Conservation (phyloP, 2,888 invertebrate genomes). For the Schizotus pectinicornis region DNA sequence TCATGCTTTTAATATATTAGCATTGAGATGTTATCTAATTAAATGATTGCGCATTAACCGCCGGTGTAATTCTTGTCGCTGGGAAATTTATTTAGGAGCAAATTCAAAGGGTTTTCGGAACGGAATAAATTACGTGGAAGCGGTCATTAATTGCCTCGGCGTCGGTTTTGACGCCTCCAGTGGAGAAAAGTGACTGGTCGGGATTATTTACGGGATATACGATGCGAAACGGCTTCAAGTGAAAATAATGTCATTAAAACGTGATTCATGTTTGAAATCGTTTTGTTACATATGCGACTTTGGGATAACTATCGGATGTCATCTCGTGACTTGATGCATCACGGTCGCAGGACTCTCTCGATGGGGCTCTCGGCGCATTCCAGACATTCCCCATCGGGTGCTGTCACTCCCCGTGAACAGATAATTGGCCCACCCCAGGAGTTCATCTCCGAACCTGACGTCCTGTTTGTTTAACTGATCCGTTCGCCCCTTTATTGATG, state of each 20-base stretch:
- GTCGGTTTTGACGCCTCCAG: conserved; percentile 27
- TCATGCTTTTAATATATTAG: conserved; percentile 30
- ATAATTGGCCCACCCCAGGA: conserved; percentile 63
- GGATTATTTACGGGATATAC: conserved; percentile 10
- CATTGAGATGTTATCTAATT: conserved; percentile 42
- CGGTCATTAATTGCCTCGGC: conserved; percentile 33
- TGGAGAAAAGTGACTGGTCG: conserved; percentile 9
- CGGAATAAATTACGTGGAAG: conserved; percentile 34
- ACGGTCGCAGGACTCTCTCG: conserved; percentile 35
- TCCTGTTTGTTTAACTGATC: conserved; percentile 55
- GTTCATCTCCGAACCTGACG: conserved; percentile 50
- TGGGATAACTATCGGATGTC: conserved; percentile 44
- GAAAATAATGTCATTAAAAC: conserved; percentile 1
- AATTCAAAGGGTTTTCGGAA: conserved; percentile 35
- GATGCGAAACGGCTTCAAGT: no score
- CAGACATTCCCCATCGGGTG: conserved; percentile 55
- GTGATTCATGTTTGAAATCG: no score
- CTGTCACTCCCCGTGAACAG: conserved; percentile 60
- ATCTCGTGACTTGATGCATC: conserved; percentile 47
- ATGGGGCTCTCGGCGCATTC: conserved; percentile 51
- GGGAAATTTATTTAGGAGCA: conserved; percentile 32
- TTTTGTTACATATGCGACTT: no score
- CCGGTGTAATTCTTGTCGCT: conserved; percentile 35
- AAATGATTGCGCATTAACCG: conserved; percentile 39
- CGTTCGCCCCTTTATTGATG: conserved; percentile 33